A percentile compares a stretch with the other conserved stretches of the same genome.
These are phyloP conservation scores for Metellina segmentata DNA, from an alignment of 2,888 invertebrate genomes.

Conservation along the genomic window DNA sequence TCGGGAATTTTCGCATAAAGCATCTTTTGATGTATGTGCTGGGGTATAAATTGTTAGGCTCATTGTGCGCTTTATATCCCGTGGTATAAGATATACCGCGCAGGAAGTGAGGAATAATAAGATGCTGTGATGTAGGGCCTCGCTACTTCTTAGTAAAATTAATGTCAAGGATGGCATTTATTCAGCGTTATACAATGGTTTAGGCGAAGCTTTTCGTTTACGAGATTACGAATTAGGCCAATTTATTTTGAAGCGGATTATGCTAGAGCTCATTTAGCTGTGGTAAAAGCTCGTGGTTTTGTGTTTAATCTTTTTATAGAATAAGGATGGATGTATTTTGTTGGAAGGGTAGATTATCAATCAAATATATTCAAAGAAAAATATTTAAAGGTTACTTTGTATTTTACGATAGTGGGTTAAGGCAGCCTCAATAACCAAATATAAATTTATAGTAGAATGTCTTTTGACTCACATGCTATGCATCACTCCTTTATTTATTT, in stretches of 20 bases:
- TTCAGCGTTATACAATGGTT: not conserved
- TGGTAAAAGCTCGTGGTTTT: too few species aligned
- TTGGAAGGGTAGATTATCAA: too few species aligned
- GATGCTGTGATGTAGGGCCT: not conserved
- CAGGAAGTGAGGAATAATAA: not conserved
- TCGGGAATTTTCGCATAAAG: conserved; percentile 34
- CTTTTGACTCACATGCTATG: too few species aligned
- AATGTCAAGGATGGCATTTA: not conserved
- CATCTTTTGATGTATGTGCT: conserved; percentile 31
- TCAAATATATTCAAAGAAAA: too few species aligned
- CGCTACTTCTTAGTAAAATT: not conserved
- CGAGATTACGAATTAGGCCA: conserved; percentile 33
- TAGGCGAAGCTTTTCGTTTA: not conserved
- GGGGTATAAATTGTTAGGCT: conserved; percentile 36
- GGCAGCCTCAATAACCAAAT: too few species aligned
- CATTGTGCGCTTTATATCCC: conserved; percentile 12
- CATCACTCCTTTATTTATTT: too few species aligned
- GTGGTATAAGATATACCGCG: not conserved
- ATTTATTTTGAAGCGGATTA: conserved; percentile 35
- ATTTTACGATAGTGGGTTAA: too few species aligned
- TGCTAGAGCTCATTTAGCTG: not conserved
- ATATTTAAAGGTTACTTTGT: too few species aligned
- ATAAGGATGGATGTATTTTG: too few species aligned
- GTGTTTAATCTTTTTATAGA: too few species aligned
- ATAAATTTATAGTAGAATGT: too few species aligned